These are phyloP conservation scores for Trialeurodes vaporariorum DNA, from an alignment of 1,140 invertebrate species.

Conservation along the genomic window DNA sequence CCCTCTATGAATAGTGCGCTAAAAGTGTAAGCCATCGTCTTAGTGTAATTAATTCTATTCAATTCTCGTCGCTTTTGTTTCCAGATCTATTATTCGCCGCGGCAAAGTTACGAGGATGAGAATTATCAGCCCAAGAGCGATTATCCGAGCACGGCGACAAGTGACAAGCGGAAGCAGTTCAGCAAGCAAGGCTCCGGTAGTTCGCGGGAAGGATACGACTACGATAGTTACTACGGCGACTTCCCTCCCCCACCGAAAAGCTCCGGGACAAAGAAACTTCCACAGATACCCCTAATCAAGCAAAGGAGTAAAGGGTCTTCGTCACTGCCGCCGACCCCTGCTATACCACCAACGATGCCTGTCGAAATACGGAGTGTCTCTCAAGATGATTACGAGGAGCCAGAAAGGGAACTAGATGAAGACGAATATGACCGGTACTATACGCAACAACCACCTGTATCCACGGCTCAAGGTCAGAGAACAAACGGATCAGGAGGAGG, in stretches of 20 bases:
- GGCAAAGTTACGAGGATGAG: conserved; percentile 27
- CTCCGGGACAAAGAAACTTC: background rate
- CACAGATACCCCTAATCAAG: background rate
- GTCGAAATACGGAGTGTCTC: background rate
- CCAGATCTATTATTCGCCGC: conserved; percentile 24
- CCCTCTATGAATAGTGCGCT: no score
- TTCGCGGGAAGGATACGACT: background rate
- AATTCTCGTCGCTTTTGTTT: no score
- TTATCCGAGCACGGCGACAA: conserved; percentile 15
- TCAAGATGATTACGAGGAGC: conserved; percentile 20
- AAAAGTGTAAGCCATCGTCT: no score
- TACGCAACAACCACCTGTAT: conserved; percentile 3
- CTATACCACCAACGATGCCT: conserved; percentile 17
- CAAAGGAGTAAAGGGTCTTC: background rate
- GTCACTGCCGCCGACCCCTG: conserved; percentile 24
- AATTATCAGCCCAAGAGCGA: conserved; percentile 22
- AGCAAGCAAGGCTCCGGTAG: background rate
- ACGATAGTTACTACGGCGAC: background rate
- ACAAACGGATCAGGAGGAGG: no score
- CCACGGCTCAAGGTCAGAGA: conserved; percentile 29
- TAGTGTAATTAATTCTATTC: no score
- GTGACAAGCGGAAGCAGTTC: background rate
- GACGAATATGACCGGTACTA: conserved; percentile 5
- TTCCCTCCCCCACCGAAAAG: background rate
- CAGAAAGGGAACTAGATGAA: background rate